Conservation (phyloP, 2,888 invertebrate genomes). For the Luperina nickerlii region DNA sequence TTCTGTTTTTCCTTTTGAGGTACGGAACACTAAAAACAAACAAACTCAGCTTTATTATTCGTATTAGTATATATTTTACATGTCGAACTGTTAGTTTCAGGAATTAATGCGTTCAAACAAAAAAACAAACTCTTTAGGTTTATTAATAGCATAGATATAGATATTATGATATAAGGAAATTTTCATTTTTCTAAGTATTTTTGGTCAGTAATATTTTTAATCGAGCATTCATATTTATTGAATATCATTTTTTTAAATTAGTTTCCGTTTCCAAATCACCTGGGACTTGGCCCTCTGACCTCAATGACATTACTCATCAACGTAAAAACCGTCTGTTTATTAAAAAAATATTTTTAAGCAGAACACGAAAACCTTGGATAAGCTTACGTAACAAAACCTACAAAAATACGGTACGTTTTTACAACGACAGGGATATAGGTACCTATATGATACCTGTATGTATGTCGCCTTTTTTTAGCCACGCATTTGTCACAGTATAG, state of each 20-base stretch:
- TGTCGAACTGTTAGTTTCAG: no score
- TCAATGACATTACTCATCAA: slow-evolving; percentile 34
- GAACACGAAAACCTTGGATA: slow-evolving; percentile 53
- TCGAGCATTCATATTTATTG: slow-evolving; percentile 19
- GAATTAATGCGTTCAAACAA: no score
- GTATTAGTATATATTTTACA: no score
- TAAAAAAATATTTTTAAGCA: slow-evolving; percentile 53
- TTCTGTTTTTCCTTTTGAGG: no score
- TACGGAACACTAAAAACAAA: no score
- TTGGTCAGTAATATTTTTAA: slow-evolving; percentile 12
- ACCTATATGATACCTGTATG: slow-evolving; percentile 49
- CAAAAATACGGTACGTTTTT: slow-evolving; percentile 68
- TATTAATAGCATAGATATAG: background rate
- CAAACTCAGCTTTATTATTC: no score
- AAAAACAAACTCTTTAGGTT: background rate
- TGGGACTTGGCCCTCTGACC: slow-evolving; percentile 43
- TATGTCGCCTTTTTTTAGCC: slow-evolving; percentile 52
- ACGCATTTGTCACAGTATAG: slow-evolving; percentile 36
- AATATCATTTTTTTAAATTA: slow-evolving; percentile 30
- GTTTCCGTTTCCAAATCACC: slow-evolving; percentile 36
- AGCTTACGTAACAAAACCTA: slow-evolving; percentile 67
- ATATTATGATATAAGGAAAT: background rate
- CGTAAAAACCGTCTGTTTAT: slow-evolving; percentile 35
- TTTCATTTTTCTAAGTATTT: background rate
- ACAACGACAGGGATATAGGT: slow-evolving; percentile 44